phyloP scores from a whole-genome alignment of 2,113 vertebrate genomes.

The Myxocyprinus asiaticus region DNA sequence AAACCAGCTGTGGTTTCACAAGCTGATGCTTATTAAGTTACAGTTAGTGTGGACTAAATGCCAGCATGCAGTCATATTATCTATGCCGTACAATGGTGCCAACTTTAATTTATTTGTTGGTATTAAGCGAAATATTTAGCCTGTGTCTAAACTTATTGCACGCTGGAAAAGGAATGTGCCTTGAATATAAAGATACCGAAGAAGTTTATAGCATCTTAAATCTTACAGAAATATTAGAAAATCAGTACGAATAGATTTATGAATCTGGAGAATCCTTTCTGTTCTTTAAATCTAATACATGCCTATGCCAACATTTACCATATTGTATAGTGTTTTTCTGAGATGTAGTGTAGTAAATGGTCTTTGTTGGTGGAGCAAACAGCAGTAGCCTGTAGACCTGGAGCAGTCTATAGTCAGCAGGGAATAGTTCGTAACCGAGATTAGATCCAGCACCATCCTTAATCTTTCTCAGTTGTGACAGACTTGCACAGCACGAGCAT shows the following conservation, averaged over 20 bases:
- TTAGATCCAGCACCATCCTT: constrained; percentile 37
- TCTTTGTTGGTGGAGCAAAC: background rate
- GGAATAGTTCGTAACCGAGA: constrained; percentile 35
- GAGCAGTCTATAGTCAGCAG: constrained; percentile 13
- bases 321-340: constrained; percentile 10
- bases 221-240: too few species aligned
- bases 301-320: constrained; percentile 7
- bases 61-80: background rate
- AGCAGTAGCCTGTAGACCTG: constrained; percentile 6
- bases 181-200: too few species aligned
- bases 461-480: constrained; percentile 53
- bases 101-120: background rate
- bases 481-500: constrained; percentile 49
- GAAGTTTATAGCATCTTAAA: too few species aligned
- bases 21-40: background rate
- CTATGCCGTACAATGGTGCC: background rate
- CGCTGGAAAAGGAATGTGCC: too few species aligned
- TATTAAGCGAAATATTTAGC: background rate
- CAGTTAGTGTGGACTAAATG: background rate
- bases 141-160: background rate
- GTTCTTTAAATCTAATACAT: constrained; percentile 1
- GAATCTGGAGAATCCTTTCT: background rate
- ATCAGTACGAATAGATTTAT: background rate
- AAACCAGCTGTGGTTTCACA: background rate
- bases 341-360: background rate